Percentiles rank a stretch among this genome's conserved stretches.
Conservation (phyloP, 2,797 vertebrate genomes). For the Enteromius thamalakanensis region DNA sequence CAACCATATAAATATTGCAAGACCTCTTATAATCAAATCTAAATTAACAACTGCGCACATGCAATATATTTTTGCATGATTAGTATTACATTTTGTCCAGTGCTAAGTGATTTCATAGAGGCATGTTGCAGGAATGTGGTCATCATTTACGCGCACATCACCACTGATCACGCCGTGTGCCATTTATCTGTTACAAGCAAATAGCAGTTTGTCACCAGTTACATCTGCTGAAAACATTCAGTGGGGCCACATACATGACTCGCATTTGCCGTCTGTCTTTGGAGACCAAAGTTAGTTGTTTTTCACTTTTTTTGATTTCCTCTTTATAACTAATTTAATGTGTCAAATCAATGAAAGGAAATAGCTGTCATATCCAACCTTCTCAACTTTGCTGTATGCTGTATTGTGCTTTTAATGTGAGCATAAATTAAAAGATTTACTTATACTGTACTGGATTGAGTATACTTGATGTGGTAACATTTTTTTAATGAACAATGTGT, state of each 20-base stretch:
- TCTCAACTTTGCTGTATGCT: not conserved
- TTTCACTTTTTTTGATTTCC: not conserved
- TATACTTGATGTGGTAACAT: not conserved
- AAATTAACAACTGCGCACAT: not conserved
- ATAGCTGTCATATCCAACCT: not conserved
- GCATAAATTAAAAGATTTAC: not conserved
- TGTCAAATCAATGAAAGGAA: slow-evolving; percentile 10
- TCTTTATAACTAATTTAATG: slow-evolving; percentile 1
- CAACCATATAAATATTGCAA: not conserved
- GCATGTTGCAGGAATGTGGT: slow-evolving; percentile 20
- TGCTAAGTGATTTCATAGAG: not conserved
- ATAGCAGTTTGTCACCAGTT: slow-evolving; percentile 17
- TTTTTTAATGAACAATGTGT: not conserved
- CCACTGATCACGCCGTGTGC: not conserved
- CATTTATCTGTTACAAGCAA: slow-evolving; percentile 15
- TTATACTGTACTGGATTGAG: not conserved
- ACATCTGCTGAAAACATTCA: slow-evolving; percentile 19
- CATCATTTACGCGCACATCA: slow-evolving; percentile 34
- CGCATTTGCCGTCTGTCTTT: not conserved
- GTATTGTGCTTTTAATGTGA: not conserved
- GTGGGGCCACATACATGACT: not conserved
- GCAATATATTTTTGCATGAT: not conserved
- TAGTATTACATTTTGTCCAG: not conserved
- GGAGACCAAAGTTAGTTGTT: not conserved
- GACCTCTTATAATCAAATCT: not conserved